Evolutionary conservation across 2,113 vertebrate genomes (phyloP).

Genomic region (Megaptera novaeangliae): DNA sequence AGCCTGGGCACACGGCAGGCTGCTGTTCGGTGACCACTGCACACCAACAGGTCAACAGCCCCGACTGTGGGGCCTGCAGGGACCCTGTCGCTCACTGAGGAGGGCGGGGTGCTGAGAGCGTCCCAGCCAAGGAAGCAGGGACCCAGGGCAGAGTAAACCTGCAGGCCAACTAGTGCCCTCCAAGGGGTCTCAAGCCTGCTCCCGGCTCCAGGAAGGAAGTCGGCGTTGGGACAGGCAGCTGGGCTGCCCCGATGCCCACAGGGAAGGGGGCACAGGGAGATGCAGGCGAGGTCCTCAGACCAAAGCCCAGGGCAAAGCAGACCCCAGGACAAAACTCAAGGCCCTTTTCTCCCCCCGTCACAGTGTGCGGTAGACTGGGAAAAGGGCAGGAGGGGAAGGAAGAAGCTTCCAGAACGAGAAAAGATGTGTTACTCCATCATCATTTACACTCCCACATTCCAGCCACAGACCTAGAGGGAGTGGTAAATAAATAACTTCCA

Average conservation of each 20-base stretch:
- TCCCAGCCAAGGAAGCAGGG: not conserved
- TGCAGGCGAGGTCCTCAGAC: not conserved
- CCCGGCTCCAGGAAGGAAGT: not conserved
- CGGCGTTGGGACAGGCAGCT: not conserved
- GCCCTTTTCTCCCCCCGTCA: not conserved
- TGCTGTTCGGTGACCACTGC: fast-evolving
- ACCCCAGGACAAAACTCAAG: not conserved
- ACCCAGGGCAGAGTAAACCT: not conserved
- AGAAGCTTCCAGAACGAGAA: not conserved
- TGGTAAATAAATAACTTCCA: constrained; percentile 55
- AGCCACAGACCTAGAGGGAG: not conserved
- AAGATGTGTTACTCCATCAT: not conserved
- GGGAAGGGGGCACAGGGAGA: not conserved
- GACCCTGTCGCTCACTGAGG: fast-evolving
- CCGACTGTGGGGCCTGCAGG: fast-evolving
- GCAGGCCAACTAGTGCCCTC: not conserved
- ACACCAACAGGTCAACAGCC: not conserved
- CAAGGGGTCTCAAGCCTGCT: not conserved
- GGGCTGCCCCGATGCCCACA: not conserved
- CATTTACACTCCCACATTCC: not conserved
- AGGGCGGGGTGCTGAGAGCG: not conserved
- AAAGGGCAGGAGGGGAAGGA: not conserved
- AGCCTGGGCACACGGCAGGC: not conserved
- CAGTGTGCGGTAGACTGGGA: not conserved
- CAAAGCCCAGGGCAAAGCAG: not conserved